A percentile compares a stretch with the other conserved stretches of the same genome.
Evolutionary conservation across 2,888 invertebrate genomes (phyloP).

Genomic region (Drosophila helvetica): DNA sequence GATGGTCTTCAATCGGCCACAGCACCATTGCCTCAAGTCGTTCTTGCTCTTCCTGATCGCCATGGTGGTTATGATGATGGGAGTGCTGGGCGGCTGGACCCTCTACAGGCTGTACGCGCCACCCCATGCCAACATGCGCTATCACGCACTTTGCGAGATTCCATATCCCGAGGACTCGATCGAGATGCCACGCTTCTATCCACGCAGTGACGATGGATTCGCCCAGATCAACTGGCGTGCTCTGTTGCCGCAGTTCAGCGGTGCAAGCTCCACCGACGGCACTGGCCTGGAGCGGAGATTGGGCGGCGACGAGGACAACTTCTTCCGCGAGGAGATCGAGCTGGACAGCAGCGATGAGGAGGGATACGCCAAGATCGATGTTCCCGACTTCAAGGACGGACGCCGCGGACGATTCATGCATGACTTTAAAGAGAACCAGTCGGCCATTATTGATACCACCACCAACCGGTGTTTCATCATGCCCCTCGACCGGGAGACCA

Average conservation of each 20-base stretch:
- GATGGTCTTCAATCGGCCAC: conserved; percentile 83
- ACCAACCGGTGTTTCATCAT: conserved; percentile 94
- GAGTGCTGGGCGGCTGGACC: conserved; percentile 89
- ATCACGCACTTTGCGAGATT: conserved; percentile 82
- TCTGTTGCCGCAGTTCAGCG: conserved; percentile 62
- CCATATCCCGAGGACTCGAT: conserved; percentile 81
- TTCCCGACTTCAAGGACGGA: conserved; percentile 92
- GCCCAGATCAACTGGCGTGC: conserved; percentile 69
- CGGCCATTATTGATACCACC: conserved; percentile 91
- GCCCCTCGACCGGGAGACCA: conserved; percentile 91
- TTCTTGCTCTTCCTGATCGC: conserved; percentile 89
- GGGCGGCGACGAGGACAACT: conserved; percentile 82
- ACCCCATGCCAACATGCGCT: conserved; percentile 85
- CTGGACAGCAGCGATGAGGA: conserved; percentile 88
- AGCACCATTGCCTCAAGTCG: conserved; percentile 86
- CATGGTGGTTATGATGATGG: conserved; percentile 88
- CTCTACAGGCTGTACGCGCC: conserved; percentile 90
- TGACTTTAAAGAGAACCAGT: conserved; percentile 92
- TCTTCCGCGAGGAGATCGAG: conserved; percentile 92
- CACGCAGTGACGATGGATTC: conserved; percentile 79
- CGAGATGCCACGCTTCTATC: conserved; percentile 77
- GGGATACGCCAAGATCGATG: conserved; percentile 92
- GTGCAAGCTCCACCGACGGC: conserved; percentile 29
- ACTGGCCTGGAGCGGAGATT: conserved; percentile 32
- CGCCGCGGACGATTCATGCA: conserved; percentile 94